Evolutionary conservation across 2,113 vertebrate genomes (phyloP).

Genomic region (Pungitius pungitius): DNA sequence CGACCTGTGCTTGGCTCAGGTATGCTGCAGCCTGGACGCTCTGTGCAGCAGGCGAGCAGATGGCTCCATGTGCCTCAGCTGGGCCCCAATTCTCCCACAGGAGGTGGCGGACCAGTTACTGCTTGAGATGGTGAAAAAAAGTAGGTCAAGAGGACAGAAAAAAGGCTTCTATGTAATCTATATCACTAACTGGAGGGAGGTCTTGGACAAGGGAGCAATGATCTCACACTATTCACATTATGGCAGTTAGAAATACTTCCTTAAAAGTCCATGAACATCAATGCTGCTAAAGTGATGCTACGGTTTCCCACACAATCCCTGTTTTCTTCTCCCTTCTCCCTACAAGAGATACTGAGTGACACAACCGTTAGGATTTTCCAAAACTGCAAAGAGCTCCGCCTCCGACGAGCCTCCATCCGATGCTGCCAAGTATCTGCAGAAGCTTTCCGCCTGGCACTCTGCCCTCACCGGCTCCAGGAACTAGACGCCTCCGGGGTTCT

Average conservation of each 20-base stretch:
- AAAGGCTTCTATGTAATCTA: neutral
- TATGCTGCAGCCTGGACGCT: constrained; percentile 87
- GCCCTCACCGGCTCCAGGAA: constrained; percentile 92
- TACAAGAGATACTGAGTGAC: constrained; percentile 90
- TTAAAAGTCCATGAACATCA: constrained; percentile 30
- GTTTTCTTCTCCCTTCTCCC: constrained; percentile 58
- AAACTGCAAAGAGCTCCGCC: constrained; percentile 85
- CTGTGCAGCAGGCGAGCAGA: constrained; percentile 89
- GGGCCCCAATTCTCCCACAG: constrained; percentile 89
- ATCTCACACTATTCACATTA: neutral
- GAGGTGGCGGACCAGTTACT: constrained; percentile 92
- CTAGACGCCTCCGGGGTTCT: constrained; percentile 90
- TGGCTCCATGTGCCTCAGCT: constrained; percentile 87
- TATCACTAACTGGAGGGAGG: neutral
- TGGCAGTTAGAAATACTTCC: neutral
- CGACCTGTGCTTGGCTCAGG: constrained; percentile 89
- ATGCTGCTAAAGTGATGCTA: constrained; percentile 29
- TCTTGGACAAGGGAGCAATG: neutral
- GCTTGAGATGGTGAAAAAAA: constrained; percentile 87
- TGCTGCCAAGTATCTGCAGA: constrained; percentile 88
- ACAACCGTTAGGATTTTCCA: constrained; percentile 92
- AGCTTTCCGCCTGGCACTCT: constrained; percentile 90
- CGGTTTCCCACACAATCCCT: constrained; percentile 40
- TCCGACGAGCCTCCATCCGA: constrained; percentile 88
- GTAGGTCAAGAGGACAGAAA: constrained; percentile 72